A percentile compares a stretch with the other conserved stretches of the same genome.
These are phyloP conservation scores for Tetramorium bicarinatum DNA, from an alignment of 2,888 invertebrate species.

Conservation along the genomic window DNA sequence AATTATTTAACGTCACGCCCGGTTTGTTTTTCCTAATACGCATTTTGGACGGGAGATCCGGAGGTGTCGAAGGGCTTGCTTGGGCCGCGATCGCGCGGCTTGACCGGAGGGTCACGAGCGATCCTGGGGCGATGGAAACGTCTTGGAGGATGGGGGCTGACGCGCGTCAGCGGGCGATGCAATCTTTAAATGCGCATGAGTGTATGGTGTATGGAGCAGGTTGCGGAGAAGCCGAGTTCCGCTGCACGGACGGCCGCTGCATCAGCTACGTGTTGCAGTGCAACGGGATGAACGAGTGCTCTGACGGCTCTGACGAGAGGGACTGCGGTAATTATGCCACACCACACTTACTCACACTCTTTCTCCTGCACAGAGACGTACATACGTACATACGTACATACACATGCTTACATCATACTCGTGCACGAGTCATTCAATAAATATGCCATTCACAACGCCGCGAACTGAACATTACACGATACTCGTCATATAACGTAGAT, in stretches of 20 bases:
- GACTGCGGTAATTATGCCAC: constrained; percentile 87
- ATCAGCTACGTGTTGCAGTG: constrained; percentile 88
- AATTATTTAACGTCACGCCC: not conserved
- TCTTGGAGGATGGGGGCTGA: not conserved
- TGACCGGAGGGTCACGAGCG: constrained; percentile 22
- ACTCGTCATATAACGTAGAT: too few relatives aligned
- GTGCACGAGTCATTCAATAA: not conserved
- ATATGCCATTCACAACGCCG: not conserved
- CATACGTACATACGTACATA: not conserved
- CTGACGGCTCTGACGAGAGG: constrained; percentile 88
- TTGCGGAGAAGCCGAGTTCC: constrained; percentile 87
- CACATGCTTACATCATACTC: not conserved
- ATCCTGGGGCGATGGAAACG: constrained; percentile 13
- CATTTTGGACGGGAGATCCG: constrained; percentile 42
- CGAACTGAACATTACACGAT: not conserved
- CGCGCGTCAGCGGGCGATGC: constrained; percentile 37
- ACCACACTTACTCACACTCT: constrained; percentile 32
- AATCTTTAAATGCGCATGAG: constrained; percentile 81
- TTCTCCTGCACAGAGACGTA: not conserved
- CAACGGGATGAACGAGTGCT: constrained; percentile 89
- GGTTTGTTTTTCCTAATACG: not conserved
- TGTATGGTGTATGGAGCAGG: constrained; percentile 84
- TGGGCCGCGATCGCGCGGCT: constrained; percentile 52
- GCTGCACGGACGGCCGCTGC: constrained; percentile 89
- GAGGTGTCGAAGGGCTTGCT: constrained; percentile 51